phyloP scores from a whole-genome alignment of 1,140 invertebrate species.

The Branchinecta lynchi region DNA sequence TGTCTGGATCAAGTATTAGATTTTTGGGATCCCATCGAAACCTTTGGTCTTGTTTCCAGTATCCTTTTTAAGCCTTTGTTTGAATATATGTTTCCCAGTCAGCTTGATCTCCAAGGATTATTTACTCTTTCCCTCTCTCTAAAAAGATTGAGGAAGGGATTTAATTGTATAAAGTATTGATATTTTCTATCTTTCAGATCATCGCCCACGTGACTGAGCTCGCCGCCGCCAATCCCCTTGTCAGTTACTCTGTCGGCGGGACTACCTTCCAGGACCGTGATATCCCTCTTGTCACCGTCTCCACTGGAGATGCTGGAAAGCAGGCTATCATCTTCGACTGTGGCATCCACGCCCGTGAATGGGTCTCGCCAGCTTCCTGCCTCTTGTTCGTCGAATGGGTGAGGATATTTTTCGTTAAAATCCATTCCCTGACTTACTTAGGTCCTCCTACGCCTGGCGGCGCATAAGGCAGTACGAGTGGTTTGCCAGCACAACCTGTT shows the following conservation, averaged over 20 bases:
- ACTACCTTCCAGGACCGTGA: constrained; percentile 14
- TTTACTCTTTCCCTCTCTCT: too few species aligned
- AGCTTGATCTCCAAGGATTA: too few species aligned
- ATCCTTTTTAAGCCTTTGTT: too few species aligned
- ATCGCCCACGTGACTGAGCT: constrained; percentile 11
- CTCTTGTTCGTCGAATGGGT: constrained; percentile 66
- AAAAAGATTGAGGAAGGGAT: not conserved
- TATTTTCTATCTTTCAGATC: constrained; percentile 14
- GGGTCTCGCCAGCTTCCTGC: constrained; percentile 72
- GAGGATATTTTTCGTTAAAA: constrained; percentile 29
- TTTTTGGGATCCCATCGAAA: too few species aligned
- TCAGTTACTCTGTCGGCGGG: constrained; percentile 14
- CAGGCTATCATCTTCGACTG: constrained; percentile 27
- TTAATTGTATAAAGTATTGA: not conserved
- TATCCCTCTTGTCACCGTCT: constrained; percentile 14
- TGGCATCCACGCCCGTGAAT: constrained; percentile 79
- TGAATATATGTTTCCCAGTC: too few species aligned
- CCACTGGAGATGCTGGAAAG: constrained; percentile 15
- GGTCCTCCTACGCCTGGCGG: too few species aligned
- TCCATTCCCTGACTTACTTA: too few species aligned
- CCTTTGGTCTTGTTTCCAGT: too few species aligned
- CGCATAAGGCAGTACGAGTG: too few species aligned
- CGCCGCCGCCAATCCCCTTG: not conserved
- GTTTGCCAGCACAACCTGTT: too few species aligned
- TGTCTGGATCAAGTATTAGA: too few species aligned